Evolutionary conservation across 2,797 vertebrate species (phyloP).

Genomic region (Hozukius guyotensis): DNA sequence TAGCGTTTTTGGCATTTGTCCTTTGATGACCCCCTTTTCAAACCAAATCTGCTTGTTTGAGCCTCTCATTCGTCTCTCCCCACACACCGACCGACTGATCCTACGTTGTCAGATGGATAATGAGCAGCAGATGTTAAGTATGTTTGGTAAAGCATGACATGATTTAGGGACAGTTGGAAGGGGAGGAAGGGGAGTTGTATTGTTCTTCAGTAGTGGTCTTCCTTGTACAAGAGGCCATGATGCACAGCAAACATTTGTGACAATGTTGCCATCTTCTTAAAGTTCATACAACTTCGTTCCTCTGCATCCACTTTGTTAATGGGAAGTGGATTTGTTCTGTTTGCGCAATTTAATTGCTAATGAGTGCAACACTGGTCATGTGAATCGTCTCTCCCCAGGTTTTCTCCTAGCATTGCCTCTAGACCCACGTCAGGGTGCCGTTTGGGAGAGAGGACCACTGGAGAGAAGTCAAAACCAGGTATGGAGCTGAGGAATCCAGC

Average conservation of each 20-base stretch:
- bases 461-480: conserved; percentile 34
- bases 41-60: conserved; percentile 14
- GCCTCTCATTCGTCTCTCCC: conserved; percentile 18
- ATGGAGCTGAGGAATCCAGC: conserved; percentile 45
- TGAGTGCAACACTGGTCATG: conserved; percentile 27
- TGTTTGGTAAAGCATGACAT: conserved; percentile 46
- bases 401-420: conserved; percentile 23
- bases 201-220: conserved; percentile 42
- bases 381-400: conserved; percentile 26
- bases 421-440: not conserved
- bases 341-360: conserved; percentile 44
- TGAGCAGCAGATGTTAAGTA: conserved; percentile 34
- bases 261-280: conserved; percentile 31
- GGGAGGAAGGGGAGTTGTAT: conserved; percentile 16
- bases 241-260: conserved; percentile 58
- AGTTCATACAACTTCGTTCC: conserved; percentile 22
- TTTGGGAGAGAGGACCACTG: not conserved
- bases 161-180: conserved; percentile 34
- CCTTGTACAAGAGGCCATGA: conserved; percentile 49
- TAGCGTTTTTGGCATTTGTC: conserved; percentile 36
- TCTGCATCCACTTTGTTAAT: conserved; percentile 33
- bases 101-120: conserved; percentile 17
- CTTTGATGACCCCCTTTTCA: conserved; percentile 9
- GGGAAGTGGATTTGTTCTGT: conserved; percentile 54
- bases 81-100: not conserved